Conservation (phyloP, 2,797 vertebrate genomes). For the Ctenopoma multispine region DNA sequence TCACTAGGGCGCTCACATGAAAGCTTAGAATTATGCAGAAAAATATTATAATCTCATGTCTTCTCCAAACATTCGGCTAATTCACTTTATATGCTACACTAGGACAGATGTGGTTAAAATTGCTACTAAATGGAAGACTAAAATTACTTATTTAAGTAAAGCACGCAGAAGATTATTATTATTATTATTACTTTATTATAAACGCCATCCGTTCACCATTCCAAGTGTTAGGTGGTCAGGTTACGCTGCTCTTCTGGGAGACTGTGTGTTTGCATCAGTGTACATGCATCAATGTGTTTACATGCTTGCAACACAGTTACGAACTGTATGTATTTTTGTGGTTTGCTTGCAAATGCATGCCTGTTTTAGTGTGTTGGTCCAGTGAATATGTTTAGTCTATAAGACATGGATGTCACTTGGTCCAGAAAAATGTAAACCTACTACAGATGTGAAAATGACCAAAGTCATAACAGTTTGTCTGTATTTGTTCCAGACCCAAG, state of each 20-base stretch:
- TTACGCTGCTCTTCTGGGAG: background rate
- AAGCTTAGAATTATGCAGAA: constrained; percentile 16
- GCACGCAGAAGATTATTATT: too few relatives aligned
- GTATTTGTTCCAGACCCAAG: background rate
- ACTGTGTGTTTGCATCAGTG: constrained; percentile 1
- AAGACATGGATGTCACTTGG: too few relatives aligned
- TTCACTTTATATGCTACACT: constrained; percentile 25
- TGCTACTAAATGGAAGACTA: background rate
- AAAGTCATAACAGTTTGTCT: too few relatives aligned
- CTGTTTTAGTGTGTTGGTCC: background rate
- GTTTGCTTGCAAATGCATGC: background rate
- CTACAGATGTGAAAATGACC: too few relatives aligned
- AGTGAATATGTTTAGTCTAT: too few relatives aligned
- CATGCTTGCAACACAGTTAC: background rate
- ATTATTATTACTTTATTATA: too few relatives aligned
- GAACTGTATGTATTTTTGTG: background rate
- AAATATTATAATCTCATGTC: constrained; percentile 14
- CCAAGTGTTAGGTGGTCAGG: background rate
- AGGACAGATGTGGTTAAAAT: constrained; percentile 5
- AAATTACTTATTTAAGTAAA: background rate
- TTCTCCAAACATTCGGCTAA: constrained; percentile 8
- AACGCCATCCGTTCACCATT: background rate
- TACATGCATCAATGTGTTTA: background rate
- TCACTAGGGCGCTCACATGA: background rate
- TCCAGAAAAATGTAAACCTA: too few relatives aligned